Percentiles rank a stretch among this genome's conserved stretches.
phyloP scores from a whole-genome alignment of 2,888 invertebrate genomes.

The Nephrotoma flavescens region DNA sequence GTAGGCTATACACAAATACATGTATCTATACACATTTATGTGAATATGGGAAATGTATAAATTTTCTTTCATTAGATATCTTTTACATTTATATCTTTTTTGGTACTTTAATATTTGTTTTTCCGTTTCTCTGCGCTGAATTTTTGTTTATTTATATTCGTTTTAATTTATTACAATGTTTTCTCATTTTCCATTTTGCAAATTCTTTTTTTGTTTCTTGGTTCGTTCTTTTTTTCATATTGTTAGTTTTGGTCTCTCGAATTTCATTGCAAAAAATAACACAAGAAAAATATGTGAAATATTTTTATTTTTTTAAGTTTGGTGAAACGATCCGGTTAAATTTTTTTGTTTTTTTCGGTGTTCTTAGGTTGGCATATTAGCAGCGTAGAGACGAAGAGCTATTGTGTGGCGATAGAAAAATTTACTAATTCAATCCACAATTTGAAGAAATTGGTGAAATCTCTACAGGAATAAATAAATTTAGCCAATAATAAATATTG shows the following conservation, averaged over 20 bases:
- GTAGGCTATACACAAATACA: not conserved
- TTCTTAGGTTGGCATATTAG: no score
- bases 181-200: not conserved
- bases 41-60: not conserved
- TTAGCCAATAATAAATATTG: no score
- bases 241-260: not conserved
- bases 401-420: no score
- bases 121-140: not conserved
- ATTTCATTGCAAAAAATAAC: not conserved
- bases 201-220: not conserved
- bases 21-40: not conserved
- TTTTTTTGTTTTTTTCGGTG: not conserved
- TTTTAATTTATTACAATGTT: not conserved
- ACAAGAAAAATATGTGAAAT: not conserved
- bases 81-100: not conserved
- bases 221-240: not conserved
- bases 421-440: no score
- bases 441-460: no score
- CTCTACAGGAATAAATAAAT: no score
- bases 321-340: not conserved
- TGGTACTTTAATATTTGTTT: not conserved
- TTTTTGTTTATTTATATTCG: not conserved
- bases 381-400: no score
- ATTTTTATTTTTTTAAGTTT: not conserved
- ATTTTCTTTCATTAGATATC: not conserved